These are phyloP conservation scores for Tetramorium simillimum DNA, from an alignment of 1,140 invertebrate species.

Conservation along the genomic window DNA sequence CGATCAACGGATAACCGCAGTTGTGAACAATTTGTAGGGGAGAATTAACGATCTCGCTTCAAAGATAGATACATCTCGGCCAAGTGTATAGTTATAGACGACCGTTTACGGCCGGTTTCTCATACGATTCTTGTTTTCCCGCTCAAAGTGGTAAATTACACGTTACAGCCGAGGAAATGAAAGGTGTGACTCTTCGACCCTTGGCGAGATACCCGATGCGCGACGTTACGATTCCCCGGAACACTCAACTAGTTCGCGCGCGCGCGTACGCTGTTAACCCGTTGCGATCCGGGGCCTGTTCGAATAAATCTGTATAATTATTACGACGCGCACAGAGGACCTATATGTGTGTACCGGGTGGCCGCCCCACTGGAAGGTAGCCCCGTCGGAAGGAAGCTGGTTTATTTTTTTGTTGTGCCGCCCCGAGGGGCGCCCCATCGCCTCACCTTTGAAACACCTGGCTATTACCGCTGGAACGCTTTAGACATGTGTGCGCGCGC, in stretches of 20 bases:
- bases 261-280: constrained; percentile 59
- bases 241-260: constrained; percentile 68
- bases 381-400: constrained; percentile 83
- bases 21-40: constrained; percentile 9
- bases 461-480: constrained; percentile 81
- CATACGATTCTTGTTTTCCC: constrained; percentile 50
- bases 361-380: constrained; percentile 71
- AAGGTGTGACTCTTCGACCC: constrained; percentile 69
- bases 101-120: constrained; percentile 53
- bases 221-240: constrained; percentile 64
- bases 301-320: constrained; percentile 80
- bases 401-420: constrained; percentile 82
- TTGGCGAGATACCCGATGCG: constrained; percentile 46
- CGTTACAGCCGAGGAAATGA: constrained; percentile 66
- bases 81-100: constrained; percentile 51
- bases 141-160: constrained; percentile 69
- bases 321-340: constrained; percentile 61
- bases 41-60: background rate
- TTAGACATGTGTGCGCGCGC: constrained; percentile 68
- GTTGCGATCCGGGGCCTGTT: constrained; percentile 61
- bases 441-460: constrained; percentile 84
- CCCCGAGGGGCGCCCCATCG: constrained; percentile 76
- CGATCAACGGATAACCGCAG: background rate
- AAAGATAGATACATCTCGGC: constrained; percentile 38
- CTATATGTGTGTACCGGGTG: constrained; percentile 69